Evolutionary conservation across 2,113 vertebrate species (phyloP).

Genomic region (Solea solea): DNA sequence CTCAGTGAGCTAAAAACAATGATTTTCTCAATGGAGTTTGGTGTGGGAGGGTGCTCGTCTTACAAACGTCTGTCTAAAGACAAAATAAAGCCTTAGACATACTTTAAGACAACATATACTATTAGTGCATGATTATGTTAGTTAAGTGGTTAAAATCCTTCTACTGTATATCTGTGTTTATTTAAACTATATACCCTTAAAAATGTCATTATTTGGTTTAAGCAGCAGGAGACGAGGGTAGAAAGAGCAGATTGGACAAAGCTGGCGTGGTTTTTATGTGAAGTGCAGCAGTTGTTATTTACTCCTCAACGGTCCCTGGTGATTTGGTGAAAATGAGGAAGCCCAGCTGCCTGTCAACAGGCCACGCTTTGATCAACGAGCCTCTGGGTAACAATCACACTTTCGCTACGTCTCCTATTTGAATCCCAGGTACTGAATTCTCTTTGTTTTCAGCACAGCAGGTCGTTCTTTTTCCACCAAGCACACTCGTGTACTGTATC

Average conservation of each 20-base stretch:
- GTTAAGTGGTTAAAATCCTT: too few species aligned
- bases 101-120: too few species aligned
- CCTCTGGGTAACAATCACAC: constrained; percentile 42
- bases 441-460: constrained; percentile 20
- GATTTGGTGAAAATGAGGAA: constrained; percentile 33
- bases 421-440: constrained; percentile 36
- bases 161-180: too few species aligned
- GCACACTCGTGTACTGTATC: background rate
- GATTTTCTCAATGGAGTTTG: too few species aligned
- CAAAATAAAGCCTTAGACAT: too few species aligned
- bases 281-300: constrained; percentile 49
- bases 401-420: constrained; percentile 11
- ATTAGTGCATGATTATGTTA: too few species aligned
- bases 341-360: constrained; percentile 48
- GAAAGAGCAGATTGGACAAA: background rate
- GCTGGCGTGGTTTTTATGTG: constrained; percentile 7
- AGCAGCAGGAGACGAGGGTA: too few species aligned
- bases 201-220: too few species aligned
- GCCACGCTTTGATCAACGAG: constrained; percentile 52
- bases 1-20: too few species aligned
- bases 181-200: too few species aligned
- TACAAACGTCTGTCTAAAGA: too few species aligned
- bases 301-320: constrained; percentile 32
- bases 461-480: constrained; percentile 1
- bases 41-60: too few species aligned